These are phyloP conservation scores for Thymelicus acteon DNA, from an alignment of 2,888 invertebrate species.

Conservation along the genomic window DNA sequence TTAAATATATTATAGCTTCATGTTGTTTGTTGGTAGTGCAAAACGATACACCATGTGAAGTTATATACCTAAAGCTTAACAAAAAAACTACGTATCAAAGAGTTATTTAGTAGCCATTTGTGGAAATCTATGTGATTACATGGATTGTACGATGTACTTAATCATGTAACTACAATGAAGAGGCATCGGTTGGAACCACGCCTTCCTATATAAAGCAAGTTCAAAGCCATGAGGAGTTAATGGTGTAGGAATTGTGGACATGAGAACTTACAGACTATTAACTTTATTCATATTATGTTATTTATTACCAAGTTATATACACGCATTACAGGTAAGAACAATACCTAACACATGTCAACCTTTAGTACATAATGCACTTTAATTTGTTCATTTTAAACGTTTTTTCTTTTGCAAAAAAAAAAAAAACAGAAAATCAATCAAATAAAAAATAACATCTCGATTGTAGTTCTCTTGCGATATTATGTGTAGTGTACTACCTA, in stretches of 20 bases:
- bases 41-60: background rate
- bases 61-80: slow-evolving; percentile 4
- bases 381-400: too few relatives aligned
- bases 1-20: background rate
- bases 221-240: slow-evolving; percentile 75
- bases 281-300: slow-evolving; percentile 48
- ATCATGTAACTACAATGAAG: slow-evolving; percentile 52
- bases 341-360: too few relatives aligned
- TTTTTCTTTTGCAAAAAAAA: too few relatives aligned
- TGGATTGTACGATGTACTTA: slow-evolving; percentile 59
- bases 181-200: slow-evolving; percentile 60
- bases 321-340: slow-evolving; percentile 63
- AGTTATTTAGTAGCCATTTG: slow-evolving; percentile 46
- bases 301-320: slow-evolving; percentile 39
- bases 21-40: background rate
- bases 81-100: slow-evolving; percentile 38
- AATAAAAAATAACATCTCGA: too few relatives aligned
- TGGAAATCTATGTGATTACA: slow-evolving; percentile 60
- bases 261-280: slow-evolving; percentile 57
- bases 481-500: background rate
- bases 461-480: too few relatives aligned
- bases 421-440: too few relatives aligned
- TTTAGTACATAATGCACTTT: too few relatives aligned
- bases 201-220: slow-evolving; percentile 80
- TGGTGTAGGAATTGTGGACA: slow-evolving; percentile 59